phyloP scores from a whole-genome alignment of 2,888 invertebrate genomes.

The Elmis aenea region DNA sequence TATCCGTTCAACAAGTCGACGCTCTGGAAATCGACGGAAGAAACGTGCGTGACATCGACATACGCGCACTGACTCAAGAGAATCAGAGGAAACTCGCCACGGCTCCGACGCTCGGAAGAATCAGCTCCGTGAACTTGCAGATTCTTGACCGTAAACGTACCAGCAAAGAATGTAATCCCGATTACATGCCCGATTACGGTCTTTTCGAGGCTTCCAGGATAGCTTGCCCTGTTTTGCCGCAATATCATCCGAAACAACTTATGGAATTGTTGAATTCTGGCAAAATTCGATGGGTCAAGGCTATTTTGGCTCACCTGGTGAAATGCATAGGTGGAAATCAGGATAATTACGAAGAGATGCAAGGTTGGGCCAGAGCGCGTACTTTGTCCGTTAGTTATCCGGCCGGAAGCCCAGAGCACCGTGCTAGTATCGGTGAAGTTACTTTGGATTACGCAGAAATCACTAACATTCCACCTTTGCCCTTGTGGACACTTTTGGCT shows the following conservation, averaged over 20 bases:
- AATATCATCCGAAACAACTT: constrained; percentile 98
- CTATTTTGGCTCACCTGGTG: constrained; percentile 94
- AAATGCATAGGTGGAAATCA: constrained; percentile 60
- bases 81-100: constrained; percentile 61
- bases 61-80: constrained; percentile 63
- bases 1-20: constrained; percentile 41
- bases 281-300: constrained; percentile 96
- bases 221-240: constrained; percentile 95
- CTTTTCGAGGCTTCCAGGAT: constrained; percentile 95
- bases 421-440: constrained; percentile 80
- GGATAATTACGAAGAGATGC: constrained; percentile 48
- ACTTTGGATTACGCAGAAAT: constrained; percentile 93
- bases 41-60: constrained; percentile 66
- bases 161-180: constrained; percentile 49
- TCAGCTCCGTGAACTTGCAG: constrained; percentile 79
- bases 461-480: constrained; percentile 95
- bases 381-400: constrained; percentile 85
- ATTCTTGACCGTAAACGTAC: constrained; percentile 66
- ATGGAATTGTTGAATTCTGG: constrained; percentile 98
- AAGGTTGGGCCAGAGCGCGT: constrained; percentile 82
- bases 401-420: constrained; percentile 74
- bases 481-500: constrained; percentile 90
- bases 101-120: constrained; percentile 75
- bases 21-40: constrained; percentile 57
- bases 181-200: constrained; percentile 90